Conservation (phyloP, 1,140 invertebrate genomes). For the Caenorhabditis briggsae region DNA sequence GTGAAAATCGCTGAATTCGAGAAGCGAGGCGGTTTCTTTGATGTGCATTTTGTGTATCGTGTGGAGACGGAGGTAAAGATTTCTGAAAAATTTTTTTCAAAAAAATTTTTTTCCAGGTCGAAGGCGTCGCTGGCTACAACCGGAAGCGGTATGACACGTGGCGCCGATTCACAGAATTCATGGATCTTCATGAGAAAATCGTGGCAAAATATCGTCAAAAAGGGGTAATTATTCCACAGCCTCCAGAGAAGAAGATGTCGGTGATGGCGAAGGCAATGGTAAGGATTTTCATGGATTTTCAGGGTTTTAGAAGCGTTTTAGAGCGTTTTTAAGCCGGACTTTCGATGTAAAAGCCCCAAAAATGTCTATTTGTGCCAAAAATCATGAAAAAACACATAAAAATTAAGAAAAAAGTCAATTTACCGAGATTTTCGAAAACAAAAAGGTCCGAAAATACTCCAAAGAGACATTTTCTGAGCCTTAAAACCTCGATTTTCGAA, state of each 20-base stretch:
- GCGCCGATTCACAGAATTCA: constrained; percentile 95
- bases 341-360: too few relatives aligned
- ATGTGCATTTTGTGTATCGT: constrained; percentile 92
- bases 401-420: too few relatives aligned
- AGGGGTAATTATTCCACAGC: constrained; percentile 96
- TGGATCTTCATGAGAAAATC: constrained; percentile 94
- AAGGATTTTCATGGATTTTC: constrained; percentile 80
- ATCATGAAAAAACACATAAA: too few relatives aligned
- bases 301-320: too few relatives aligned
- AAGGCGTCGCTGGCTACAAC: constrained; percentile 82
- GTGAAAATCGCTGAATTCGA: constrained; percentile 89
- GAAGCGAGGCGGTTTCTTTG: constrained; percentile 97
- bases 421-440: too few relatives aligned
- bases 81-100: constrained; percentile 63
- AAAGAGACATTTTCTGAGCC: too few relatives aligned
- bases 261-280: constrained; percentile 97
- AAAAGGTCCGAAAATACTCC: too few relatives aligned
- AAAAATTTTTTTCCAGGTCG: constrained; percentile 62
- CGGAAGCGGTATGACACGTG: constrained; percentile 88
- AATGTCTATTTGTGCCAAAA: too few relatives aligned
- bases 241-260: constrained; percentile 97
- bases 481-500: too few relatives aligned
- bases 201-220: constrained; percentile 89
- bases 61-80: constrained; percentile 75
- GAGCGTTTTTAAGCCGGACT: too few relatives aligned